Base-by-base conservation (phyloP, 2,888 invertebrate genomes). In the Anthrax anthrax region DNA sequence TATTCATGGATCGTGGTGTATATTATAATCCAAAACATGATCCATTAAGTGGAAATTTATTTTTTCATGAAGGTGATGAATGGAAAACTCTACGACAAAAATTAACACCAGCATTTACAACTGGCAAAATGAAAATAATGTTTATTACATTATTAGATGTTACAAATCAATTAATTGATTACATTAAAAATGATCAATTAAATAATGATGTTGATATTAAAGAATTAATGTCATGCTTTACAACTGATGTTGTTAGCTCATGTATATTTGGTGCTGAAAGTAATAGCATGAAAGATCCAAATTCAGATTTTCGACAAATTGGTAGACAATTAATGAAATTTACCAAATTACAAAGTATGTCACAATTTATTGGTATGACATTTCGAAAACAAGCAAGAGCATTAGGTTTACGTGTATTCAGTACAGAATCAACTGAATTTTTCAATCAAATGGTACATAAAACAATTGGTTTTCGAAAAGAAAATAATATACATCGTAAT, bases 181-280 rank as follows among this genome's bases (percentile, higher is more conserved):
- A 44, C 18, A 43, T 55, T 10, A 36, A 19, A 1, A 37, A 37
- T 13, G 18, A 37, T 14, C 18, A 16, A 12, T 23, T 42, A 6
- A 46, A 32, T 5, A 38, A 43, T 14, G 46, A 43, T 8, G 47
- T 51, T 34, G 54, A 56, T 41, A 43, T 50, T 14, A 52, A 50
- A 43, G 49, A 50, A 16, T 39, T 53, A 18, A 39, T 50, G 36
- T 47, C 47, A 3, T 29, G 52, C 17, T 55, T 48, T 38, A 52
- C 52, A 14, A 50, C 49, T 2, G 55, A 55, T 40, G 52, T 55
- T 2, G 48, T 52, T 17, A 52, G 64, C 18, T 56, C 58, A 1
- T 60, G 62, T 52, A 63, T 61, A 4, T 68, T 67, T 54, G 67
- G 66, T 1, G 54, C 68, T 4, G 60, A 65, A 19, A 56, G 60